Conservation (phyloP, 2,113 vertebrate species). For the Pygoscelis antarcticus region DNA sequence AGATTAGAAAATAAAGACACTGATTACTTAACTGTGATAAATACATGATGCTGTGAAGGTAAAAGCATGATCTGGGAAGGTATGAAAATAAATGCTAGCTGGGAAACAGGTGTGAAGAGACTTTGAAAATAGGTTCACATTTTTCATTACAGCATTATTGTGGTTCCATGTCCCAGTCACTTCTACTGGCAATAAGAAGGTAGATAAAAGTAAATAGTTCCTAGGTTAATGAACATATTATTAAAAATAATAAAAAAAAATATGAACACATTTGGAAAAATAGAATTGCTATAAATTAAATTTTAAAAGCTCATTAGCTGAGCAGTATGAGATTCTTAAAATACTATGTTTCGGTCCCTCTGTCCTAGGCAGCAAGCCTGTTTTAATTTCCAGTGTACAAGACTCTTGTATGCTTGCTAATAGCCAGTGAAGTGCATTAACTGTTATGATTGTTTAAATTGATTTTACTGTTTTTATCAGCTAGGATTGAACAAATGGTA, state of each 20-base stretch:
- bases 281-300: not conserved
- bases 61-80: not conserved
- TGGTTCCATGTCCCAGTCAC: not conserved
- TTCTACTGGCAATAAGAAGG: not conserved
- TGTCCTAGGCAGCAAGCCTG: not conserved
- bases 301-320: not conserved
- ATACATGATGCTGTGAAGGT: not conserved
- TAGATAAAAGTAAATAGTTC: not conserved
- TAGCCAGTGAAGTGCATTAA: not conserved
- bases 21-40: constrained; percentile 3
- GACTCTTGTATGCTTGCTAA: not conserved
- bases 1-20: constrained; percentile 20
- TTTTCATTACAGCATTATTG: not conserved
- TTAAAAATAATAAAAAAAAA: not conserved
- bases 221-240: not conserved
- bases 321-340: not conserved
- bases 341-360: not conserved
- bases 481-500: constrained; percentile 5
- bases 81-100: not conserved
- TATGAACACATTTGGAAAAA: not conserved
- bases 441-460: constrained; percentile 12
- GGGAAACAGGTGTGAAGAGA: not conserved
- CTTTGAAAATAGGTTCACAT: not conserved
- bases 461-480: constrained; percentile 50
- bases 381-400: constrained; percentile 18